Evolutionary conservation across 2,888 invertebrate species (phyloP), one percentile per base, ranked within the genome.

Genomic region (Lasioglossum villosulum): DNA sequence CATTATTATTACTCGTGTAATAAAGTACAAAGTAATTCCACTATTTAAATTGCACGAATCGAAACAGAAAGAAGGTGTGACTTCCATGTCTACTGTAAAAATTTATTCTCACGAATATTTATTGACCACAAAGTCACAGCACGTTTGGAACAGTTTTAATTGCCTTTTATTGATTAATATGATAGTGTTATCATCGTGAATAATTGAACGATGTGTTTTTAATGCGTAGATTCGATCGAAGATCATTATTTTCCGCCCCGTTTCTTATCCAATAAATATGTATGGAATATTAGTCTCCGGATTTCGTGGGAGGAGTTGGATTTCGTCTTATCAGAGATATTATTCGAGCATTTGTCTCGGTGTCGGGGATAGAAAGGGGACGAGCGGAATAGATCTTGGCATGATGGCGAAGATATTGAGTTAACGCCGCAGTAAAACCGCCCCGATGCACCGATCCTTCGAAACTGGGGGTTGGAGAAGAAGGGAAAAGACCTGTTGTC

Each of bases 361-460:
- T 39, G 37, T 16, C 68, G 72, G 34, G 75, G 30, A 30, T 48
- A 68, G 85, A 70, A 83, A 80, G 75, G 83, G 82, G 84, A 75
- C 83, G 87, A 83, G 83, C 85, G 89, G 87, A 81, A 87, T 85
- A 81, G 89, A 87, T 87, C 87, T 77, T 76, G 79, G 68, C 83
- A 73, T 73, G 89, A 89, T 85, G 81, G 81, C 83, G 90, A 91
- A 91, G 93, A 93, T 93, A 94, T 93, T 92, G 91, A 94, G 93
- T 94, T 94, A 94, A 93, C 93, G 92, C 91, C 90, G 91, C 87
- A 90, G 93, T 93, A 94, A 94, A 93, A 93, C 91, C 93, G 79
- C 76, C 81, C 82, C 85, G 86, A 89, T 89, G 90, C 87, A 88
- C 80, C 86, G 37, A 80, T 83, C 76, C 83, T 78, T 48, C 48